A percentile compares a stretch with the other conserved stretches of the same genome.
Evolutionary conservation across 2,113 vertebrate genomes (phyloP).

Genomic region (Periophthalmus modestus): DNA sequence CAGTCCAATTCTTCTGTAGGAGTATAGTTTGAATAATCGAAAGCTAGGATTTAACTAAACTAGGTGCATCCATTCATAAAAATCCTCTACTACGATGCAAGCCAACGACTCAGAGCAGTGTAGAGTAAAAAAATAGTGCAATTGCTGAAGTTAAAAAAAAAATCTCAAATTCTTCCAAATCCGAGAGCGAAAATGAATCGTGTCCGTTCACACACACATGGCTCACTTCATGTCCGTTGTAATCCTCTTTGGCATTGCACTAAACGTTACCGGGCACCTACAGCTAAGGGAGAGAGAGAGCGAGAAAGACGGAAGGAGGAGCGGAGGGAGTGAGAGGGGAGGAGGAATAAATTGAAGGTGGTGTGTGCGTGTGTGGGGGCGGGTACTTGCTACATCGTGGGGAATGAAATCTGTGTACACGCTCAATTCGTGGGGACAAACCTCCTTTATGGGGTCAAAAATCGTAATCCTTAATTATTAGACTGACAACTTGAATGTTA

Average conservation of each 20-base stretch:
- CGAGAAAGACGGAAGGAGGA: neutral
- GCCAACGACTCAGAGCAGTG: constrained; percentile 8
- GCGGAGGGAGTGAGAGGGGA: neutral
- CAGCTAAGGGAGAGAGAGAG: constrained; percentile 24
- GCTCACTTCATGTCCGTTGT: constrained; percentile 43
- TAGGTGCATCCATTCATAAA: neutral
- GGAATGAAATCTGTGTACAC: no score
- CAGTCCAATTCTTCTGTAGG: no score
- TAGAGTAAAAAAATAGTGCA: constrained; percentile 51
- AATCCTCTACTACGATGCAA: neutral
- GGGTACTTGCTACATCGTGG: no score
- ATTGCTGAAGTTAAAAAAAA: neutral
- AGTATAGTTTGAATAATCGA: neutral
- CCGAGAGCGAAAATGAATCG: constrained; percentile 24
- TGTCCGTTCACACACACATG: constrained; percentile 46
- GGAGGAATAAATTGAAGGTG: neutral
- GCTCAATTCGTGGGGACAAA: no score
- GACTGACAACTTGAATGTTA: no score
- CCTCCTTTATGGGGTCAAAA: no score
- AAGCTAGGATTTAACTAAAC: neutral
- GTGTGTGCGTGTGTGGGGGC: constrained; percentile 11
- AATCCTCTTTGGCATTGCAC: constrained; percentile 48
- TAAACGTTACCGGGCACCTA: constrained; percentile 31
- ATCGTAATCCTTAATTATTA: no score
- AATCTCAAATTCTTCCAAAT: constrained; percentile 23